Evolutionary conservation across 1,140 invertebrate genomes (phyloP).

Genomic region (Lanistes nyassanus): DNA sequence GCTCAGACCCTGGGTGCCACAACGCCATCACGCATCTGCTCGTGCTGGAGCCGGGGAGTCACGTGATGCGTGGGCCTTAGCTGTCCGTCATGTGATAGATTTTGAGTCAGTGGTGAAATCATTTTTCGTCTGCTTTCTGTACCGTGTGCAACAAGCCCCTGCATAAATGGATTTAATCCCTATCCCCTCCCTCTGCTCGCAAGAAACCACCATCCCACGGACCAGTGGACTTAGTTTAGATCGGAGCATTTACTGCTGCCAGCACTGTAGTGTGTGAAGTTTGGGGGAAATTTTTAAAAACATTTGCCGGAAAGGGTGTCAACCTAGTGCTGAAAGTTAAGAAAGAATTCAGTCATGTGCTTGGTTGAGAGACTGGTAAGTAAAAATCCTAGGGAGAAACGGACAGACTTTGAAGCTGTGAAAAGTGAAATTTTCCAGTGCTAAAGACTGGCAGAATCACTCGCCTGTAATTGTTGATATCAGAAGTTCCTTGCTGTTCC

Average conservation of each 20-base stretch:
- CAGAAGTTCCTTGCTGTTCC: not conserved
- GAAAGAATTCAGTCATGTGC: no score
- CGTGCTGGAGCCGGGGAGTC: constrained; percentile 12
- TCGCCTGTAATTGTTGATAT: not conserved
- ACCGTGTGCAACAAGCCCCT: not conserved
- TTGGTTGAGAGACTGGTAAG: no score
- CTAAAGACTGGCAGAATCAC: not conserved
- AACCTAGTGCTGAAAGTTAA: no score
- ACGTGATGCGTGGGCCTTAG: constrained; percentile 19
- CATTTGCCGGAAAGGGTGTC: no score
- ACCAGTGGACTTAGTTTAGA: no score
- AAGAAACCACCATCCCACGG: no score
- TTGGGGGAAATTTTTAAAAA: no score
- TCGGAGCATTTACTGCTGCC: no score
- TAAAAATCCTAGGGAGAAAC: no score
- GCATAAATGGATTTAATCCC: not conserved
- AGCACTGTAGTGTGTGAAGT: no score
- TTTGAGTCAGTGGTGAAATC: constrained; percentile 10
- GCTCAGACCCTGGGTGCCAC: constrained; percentile 1
- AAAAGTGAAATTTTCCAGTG: no score
- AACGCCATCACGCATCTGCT: constrained; percentile 10
- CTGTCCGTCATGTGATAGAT: constrained; percentile 13
- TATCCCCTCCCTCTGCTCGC: not conserved
- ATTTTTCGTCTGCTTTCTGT: constrained; percentile 7
- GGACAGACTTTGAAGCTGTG: no score